These are phyloP conservation scores for Tetranychus cinnabarinus DNA, from an alignment of 1,140 invertebrate genomes.

Conservation along the genomic window DNA sequence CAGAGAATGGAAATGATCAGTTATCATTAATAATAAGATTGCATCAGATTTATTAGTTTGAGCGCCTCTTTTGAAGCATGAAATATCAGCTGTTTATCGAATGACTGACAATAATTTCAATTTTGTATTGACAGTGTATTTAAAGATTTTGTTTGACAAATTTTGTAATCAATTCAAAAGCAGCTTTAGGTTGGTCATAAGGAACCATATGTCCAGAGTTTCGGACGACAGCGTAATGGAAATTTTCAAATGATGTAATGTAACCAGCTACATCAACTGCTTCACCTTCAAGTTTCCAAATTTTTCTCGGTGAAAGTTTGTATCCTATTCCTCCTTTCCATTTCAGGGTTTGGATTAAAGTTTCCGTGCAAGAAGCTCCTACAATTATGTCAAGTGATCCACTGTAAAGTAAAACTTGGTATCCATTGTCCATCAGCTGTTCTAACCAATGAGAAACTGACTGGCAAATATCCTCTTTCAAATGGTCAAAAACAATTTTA, in stretches of 20 bases:
- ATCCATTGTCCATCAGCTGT: slow-evolving; percentile 28
- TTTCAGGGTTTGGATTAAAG: slow-evolving; percentile 36
- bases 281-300: slow-evolving; percentile 32
- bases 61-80: too few species aligned
- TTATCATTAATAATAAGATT: too few species aligned
- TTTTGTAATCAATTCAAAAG: slow-evolving; percentile 45
- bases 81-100: too few species aligned
- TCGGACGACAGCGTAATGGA: slow-evolving; percentile 52
- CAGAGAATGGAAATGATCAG: too few species aligned
- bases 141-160: slow-evolving; percentile 30
- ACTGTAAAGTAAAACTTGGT: slow-evolving; percentile 30
- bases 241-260: slow-evolving; percentile 38
- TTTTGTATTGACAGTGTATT: too few species aligned
- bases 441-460: slow-evolving; percentile 47
- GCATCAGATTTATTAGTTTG: too few species aligned
- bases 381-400: slow-evolving; percentile 69
- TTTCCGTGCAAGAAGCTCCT: slow-evolving; percentile 46
- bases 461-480: slow-evolving; percentile 55
- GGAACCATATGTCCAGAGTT: slow-evolving; percentile 66
- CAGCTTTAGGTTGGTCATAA: slow-evolving; percentile 50
- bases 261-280: slow-evolving; percentile 48
- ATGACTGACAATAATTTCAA: too few species aligned
- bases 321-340: slow-evolving; percentile 40
- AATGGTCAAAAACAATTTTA: slow-evolving; percentile 33
- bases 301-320: slow-evolving; percentile 32